Evolutionary conservation across 2,113 vertebrate species (phyloP).

Genomic region (Coreoperca whiteheadi): DNA sequence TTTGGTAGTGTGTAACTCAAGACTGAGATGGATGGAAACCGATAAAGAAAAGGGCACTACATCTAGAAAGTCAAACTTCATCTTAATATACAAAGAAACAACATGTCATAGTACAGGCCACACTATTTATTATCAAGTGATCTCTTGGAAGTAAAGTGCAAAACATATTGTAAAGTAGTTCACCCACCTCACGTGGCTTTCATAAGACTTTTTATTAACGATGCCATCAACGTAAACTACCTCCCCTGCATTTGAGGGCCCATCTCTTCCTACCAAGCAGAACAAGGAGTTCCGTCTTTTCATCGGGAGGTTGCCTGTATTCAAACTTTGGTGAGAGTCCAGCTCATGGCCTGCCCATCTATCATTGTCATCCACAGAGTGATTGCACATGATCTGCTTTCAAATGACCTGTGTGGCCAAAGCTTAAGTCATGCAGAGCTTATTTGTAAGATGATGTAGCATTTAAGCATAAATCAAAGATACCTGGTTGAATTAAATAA

Average conservation of each 20-base stretch:
- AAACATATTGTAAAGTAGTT: no score
- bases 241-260: conserved; percentile 89
- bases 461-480: conserved; percentile 39
- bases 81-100: no score
- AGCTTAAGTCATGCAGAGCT: conserved; percentile 44
- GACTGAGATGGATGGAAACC: no score
- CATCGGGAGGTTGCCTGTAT: conserved; percentile 95
- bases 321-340: conserved; percentile 93
- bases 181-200: no score
- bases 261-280: conserved; percentile 93
- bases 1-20: no score
- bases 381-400: conserved; percentile 29
- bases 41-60: no score
- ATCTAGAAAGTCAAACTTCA: no score
- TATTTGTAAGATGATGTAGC: conserved; percentile 55
- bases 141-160: no score
- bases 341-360: background rate
- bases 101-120: no score
- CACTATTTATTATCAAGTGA: no score
- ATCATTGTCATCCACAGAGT: background rate
- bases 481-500: conserved; percentile 23
- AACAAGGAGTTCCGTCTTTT: conserved; percentile 97
- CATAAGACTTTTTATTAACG: background rate
- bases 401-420: conserved; percentile 27
- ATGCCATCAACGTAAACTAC: no score